A percentile compares a stretch with the other conserved stretches of the same genome.
phyloP scores from a whole-genome alignment of 1,140 invertebrate genomes.

The Drosophila simulans region DNA sequence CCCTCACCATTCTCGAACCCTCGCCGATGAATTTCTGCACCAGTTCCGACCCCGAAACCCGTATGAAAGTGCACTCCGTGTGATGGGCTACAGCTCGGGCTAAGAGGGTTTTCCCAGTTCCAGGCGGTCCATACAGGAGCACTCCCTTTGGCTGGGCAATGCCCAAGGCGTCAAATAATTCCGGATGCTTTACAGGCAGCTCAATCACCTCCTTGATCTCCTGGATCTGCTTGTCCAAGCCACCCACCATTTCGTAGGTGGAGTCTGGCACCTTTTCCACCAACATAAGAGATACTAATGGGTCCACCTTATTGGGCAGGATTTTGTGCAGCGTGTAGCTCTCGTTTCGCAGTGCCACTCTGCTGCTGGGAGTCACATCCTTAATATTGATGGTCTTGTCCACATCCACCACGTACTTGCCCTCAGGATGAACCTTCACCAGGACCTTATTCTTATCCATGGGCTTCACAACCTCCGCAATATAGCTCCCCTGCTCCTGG shows the following conservation, averaged over 20 bases:
- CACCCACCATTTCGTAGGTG: constrained; percentile 99
- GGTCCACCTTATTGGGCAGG: constrained; percentile 99
- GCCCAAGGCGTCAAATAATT: constrained; percentile 99
- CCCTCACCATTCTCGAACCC: constrained; percentile 99
- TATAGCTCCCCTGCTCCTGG: constrained; percentile 99
- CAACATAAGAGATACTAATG: constrained; percentile 99
- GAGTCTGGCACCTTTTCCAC: constrained; percentile 99
- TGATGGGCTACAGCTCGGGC: constrained; percentile 99
- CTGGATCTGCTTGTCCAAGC: constrained; percentile 99
- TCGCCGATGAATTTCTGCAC: constrained; percentile 99
- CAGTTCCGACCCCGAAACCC: constrained; percentile 99
- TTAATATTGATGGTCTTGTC: constrained; percentile 99
- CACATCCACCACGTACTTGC: constrained; percentile 99
- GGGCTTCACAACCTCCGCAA: constrained; percentile 99
- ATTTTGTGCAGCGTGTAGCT: constrained; percentile 99
- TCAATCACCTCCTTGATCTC: constrained; percentile 99
- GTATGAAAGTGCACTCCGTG: constrained; percentile 99
- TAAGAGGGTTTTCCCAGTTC: constrained; percentile 94
- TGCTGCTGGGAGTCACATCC: constrained; percentile 98
- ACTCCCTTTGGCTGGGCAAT: constrained; percentile 99
- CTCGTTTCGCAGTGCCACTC: constrained; percentile 99
- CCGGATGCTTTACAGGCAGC: constrained; percentile 99
- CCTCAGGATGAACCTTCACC: constrained; percentile 99
- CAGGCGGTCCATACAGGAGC: constrained; percentile 98
- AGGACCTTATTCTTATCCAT: constrained; percentile 99